A percentile compares a stretch with the other conserved stretches of the same genome.
phyloP scores from a whole-genome alignment of 2,888 invertebrate species.

The Syritta pipiens region DNA sequence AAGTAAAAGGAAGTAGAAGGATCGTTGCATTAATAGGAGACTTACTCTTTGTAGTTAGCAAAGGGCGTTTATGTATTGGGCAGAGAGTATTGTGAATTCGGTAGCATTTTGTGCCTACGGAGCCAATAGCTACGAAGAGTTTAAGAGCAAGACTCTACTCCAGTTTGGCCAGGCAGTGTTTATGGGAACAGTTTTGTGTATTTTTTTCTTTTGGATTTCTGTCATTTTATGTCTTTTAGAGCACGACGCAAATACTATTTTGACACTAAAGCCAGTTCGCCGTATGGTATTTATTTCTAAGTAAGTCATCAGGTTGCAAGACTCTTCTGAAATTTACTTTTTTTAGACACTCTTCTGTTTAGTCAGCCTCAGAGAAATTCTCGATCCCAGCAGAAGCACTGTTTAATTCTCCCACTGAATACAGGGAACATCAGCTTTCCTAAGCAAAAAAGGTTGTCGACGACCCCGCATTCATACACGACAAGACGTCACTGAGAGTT shows the following conservation, averaged over 20 bases:
- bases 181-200: background rate
- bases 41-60: conserved; percentile 1
- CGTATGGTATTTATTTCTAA: too few species aligned
- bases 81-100: background rate
- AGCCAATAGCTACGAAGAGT: background rate
- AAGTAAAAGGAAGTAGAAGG: background rate
- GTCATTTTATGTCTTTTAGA: too few species aligned
- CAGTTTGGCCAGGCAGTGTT: background rate
- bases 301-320: too few species aligned
- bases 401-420: background rate
- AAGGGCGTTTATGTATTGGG: background rate
- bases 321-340: too few species aligned
- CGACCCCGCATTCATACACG: background rate
- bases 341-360: too few species aligned
- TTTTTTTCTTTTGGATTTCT: too few species aligned
- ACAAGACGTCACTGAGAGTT: too few species aligned
- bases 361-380: too few species aligned
- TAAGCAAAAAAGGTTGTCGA: background rate
- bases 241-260: conserved; percentile 1
- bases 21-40: background rate
- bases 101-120: background rate
- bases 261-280: background rate
- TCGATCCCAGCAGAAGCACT: background rate
- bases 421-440: background rate
- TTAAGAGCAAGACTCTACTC: background rate